phyloP scores from a whole-genome alignment of 2,797 vertebrate genomes.

The Xiphophorus birchmanni region DNA sequence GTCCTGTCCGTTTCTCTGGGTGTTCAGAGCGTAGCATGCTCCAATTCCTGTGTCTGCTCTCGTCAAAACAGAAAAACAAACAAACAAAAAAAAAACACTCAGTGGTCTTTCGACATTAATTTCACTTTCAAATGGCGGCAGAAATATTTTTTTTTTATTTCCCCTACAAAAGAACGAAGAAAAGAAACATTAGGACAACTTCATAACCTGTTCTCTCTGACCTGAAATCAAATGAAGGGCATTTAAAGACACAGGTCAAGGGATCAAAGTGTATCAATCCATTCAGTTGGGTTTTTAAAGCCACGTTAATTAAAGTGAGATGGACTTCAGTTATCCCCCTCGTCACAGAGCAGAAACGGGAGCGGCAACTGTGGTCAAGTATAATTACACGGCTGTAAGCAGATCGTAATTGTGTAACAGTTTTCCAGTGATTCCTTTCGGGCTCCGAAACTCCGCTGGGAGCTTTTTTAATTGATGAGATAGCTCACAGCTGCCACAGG shows the following conservation, averaged over 20 bases:
- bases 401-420: constrained; percentile 73
- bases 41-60: constrained; percentile 18
- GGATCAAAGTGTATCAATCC: constrained; percentile 10
- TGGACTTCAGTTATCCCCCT: constrained; percentile 50
- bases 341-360: constrained; percentile 50
- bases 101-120: not conserved
- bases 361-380: constrained; percentile 62
- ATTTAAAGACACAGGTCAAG: constrained; percentile 15
- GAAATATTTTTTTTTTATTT: no score
- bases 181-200: not conserved
- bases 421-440: constrained; percentile 67
- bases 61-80: constrained; percentile 3
- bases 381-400: constrained; percentile 74
- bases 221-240: not conserved
- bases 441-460: constrained; percentile 64
- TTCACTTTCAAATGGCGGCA: not conserved
- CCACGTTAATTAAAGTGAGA: constrained; percentile 71
- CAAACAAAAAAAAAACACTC: not conserved
- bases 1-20: constrained; percentile 58
- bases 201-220: not conserved
- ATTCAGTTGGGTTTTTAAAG: constrained; percentile 37
- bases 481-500: constrained; percentile 65
- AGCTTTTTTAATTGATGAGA: constrained; percentile 73
- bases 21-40: constrained; percentile 28
- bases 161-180: not conserved